Percentiles rank a stretch among this genome's conserved stretches.
These are phyloP conservation scores for Dicrostonyx torquatus DNA, from an alignment of 2,797 vertebrate species.

Conservation along the genomic window DNA sequence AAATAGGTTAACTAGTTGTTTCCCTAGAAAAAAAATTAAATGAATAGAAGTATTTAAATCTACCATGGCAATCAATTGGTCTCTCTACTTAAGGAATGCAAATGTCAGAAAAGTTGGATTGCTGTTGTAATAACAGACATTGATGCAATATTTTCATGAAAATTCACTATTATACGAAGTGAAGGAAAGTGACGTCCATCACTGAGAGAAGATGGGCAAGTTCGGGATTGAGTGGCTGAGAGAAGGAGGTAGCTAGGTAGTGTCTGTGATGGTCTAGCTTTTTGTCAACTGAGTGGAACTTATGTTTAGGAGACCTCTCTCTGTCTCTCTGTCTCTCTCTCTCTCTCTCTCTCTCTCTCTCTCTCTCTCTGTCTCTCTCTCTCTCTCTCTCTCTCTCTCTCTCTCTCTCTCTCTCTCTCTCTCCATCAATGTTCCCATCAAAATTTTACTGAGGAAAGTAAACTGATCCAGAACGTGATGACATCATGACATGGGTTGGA, in stretches of 20 bases:
- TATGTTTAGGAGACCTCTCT: background rate
- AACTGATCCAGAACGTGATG: too few species aligned
- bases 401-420: too few species aligned
- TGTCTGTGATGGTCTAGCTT: background rate
- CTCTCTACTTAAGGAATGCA: background rate
- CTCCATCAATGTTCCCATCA: background rate
- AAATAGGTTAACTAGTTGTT: background rate
- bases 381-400: too few species aligned
- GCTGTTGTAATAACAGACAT: background rate
- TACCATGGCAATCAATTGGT: background rate
- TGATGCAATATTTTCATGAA: background rate
- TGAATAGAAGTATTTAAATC: background rate
- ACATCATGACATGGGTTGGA: background rate
- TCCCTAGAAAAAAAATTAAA: background rate
- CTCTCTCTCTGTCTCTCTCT: too few species aligned
- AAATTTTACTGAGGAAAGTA: background rate
- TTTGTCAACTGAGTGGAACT: background rate
- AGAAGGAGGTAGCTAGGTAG: background rate
- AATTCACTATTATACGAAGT: background rate
- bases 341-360: too few species aligned
- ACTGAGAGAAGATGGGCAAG: background rate
- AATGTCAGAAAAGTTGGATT: background rate
- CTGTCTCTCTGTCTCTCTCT: too few species aligned
- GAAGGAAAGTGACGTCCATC: rapidly evolving
- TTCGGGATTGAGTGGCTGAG: background rate